Evolutionary conservation across 2,797 vertebrate genomes (phyloP), one percentile per base, ranked within the genome.

Genomic region (Coccyzus lansbergi): DNA sequence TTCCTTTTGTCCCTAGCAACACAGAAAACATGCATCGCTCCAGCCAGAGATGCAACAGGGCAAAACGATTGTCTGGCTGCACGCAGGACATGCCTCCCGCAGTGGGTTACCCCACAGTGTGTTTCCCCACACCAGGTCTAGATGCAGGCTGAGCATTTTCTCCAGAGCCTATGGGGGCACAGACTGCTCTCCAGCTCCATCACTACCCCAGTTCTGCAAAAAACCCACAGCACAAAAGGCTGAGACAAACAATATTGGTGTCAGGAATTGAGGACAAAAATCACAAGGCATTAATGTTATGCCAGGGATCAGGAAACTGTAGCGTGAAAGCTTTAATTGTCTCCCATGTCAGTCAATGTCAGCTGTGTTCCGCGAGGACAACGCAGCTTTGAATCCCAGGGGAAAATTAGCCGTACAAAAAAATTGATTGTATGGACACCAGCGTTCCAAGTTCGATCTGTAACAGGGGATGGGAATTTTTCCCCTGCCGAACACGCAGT

Each of bases 281-380:
- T 62, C 67, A 67, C 59, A 58, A 75, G 81, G 77, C 88, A 28
- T 88, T 83, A 38, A 68, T 76, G n/a, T 71, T 90, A 21, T 74
- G 12, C 15, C 2, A 83, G 42, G 22, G 74, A 75, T 56, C 40
- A 83, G 88, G 93, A 93, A 90, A 62, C n/a, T 0, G 10, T 36
- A 12, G 90, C 0, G 18, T 92, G 88, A 96, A 95, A 86, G 88
- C 69, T 83, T 81, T 48, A 56, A 89, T 93, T 95, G 86, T 86
- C 33, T 19, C 74, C 36, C 6, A 1, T 0, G 20, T 16, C 71
- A 62, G 78, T 28, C 60, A 84, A 84, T 40, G 90, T 33, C 88
- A 80, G 63, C 62, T 26, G 7, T 17, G 56, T 83, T 78, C 71
- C 87, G 12, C 1, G 65, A 79, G 65, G 38, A 95, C 71, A 94